These are phyloP conservation scores for Solea senegalensis DNA, from an alignment of 2,113 vertebrate species.

Conservation along the genomic window DNA sequence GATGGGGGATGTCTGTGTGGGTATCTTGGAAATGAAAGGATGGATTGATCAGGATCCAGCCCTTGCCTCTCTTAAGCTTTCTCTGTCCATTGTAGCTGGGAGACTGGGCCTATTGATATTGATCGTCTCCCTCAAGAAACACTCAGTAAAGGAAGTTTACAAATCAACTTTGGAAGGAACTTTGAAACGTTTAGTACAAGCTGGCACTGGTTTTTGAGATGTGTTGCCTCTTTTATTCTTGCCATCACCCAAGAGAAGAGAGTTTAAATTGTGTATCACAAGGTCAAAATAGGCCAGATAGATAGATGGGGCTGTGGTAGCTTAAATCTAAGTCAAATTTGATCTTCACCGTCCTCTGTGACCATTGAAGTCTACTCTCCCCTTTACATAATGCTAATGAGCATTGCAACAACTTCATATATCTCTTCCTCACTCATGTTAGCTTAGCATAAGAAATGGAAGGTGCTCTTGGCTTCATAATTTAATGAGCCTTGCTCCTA, in stretches of 20 bases:
- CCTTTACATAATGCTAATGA: slow-evolving; percentile 32
- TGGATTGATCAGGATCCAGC: slow-evolving; percentile 78
- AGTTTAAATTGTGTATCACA: background rate
- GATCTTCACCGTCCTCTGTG: slow-evolving; percentile 5
- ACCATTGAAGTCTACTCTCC: slow-evolving; percentile 12
- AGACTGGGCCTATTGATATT: slow-evolving; percentile 82
- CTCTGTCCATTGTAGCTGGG: slow-evolving; percentile 80
- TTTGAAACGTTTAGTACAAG: slow-evolving; percentile 43
- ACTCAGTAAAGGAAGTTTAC: slow-evolving; percentile 53
- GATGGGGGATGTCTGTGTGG: slow-evolving; percentile 34
- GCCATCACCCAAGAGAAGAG: slow-evolving; percentile 1
- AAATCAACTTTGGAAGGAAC: slow-evolving; percentile 26
- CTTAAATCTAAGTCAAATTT: slow-evolving; percentile 14
- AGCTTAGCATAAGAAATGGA: slow-evolving; percentile 50
- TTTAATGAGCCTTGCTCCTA: slow-evolving; percentile 66
- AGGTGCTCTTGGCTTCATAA: slow-evolving; percentile 53
- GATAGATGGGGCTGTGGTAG: background rate
- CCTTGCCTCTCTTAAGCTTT: slow-evolving; percentile 74
- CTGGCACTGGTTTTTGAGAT: slow-evolving; percentile 26
- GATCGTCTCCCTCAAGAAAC: slow-evolving; percentile 49
- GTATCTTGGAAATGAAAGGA: slow-evolving; percentile 79
- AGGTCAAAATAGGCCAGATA: slow-evolving; percentile 6
- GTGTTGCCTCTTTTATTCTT: slow-evolving; percentile 9
- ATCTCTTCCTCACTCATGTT: slow-evolving; percentile 50
- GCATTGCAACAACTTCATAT: slow-evolving; percentile 32